Evolutionary conservation across 1,140 invertebrate genomes (phyloP), one percentile per base, ranked within the genome.

Genomic region (Argopecten irradians): DNA sequence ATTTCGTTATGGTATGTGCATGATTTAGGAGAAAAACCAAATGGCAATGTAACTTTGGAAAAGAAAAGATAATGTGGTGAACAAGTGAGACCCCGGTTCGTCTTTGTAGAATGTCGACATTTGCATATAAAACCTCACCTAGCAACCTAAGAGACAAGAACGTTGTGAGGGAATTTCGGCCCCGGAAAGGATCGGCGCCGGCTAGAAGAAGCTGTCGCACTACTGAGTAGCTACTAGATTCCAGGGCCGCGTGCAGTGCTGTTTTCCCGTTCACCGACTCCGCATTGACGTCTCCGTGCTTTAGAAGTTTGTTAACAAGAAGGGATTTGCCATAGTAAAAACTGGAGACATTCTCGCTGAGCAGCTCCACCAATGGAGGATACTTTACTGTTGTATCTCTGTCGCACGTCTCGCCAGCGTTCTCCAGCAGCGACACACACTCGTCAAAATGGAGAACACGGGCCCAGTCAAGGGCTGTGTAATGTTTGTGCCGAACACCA

Each of bases 251-350:
- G 55, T 71, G 7, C 22, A 71, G 55, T 11, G 55, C 55, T 1
- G 55, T 71, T 71, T 71, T 71, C 55, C 55, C 55, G 55, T n/a
- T 71, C 16, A 71, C 55, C 13, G 55, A 71, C n/a, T 71, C 55
- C 7, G 8, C 8, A n/a, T 71, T 71, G 1, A 71, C 22, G n/a
- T 71, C 55, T 71, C 55, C 55, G 7, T 71, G 55, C 28, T 71
- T 1, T 71, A 71, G 55, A 5, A 71, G 11, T n/a, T n/a, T n/a
- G 8, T 3, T 5, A 71, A 71, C 16, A 11, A 71, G 55, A 28
- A 16, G 22, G 28, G 55, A 71, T 71, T 71, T 71, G 11, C 55
- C 28, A 28, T 71, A n/a, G n/a, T 71, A 71, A n/a, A 71, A 71
- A 28, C 55, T 71, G 55, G 55, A 7, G 55, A 71, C 28, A n/a